These are phyloP conservation scores for Pseudopipra pipra DNA, from an alignment of 2,113 vertebrate genomes.

Conservation along the genomic window DNA sequence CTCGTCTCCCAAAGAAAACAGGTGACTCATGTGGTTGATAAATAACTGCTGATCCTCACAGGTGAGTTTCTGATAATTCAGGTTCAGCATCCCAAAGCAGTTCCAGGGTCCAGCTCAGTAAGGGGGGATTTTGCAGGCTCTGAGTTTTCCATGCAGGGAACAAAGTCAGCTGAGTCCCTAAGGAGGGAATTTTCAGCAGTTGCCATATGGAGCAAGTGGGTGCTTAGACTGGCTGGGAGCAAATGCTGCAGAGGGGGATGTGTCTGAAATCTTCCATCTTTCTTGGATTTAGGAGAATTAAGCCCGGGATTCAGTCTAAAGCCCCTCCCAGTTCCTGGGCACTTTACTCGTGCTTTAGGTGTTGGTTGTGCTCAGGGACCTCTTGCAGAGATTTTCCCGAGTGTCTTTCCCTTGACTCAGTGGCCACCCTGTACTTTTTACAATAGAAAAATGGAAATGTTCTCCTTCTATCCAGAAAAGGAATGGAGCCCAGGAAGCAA, in stretches of 20 bases:
- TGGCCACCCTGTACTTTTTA: background rate
- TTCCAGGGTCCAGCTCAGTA: background rate
- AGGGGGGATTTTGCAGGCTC: background rate
- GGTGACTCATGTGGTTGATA: background rate
- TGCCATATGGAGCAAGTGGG: background rate
- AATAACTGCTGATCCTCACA: background rate
- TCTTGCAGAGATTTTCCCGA: background rate
- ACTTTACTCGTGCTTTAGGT: background rate
- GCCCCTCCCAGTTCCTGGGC: background rate
- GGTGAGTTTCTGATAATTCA: background rate
- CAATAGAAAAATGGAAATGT: background rate
- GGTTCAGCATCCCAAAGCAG: background rate
- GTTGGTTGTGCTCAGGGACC: background rate
- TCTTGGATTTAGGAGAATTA: accelerated
- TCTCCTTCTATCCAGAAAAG: background rate
- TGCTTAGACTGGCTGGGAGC: background rate
- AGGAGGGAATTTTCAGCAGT: background rate
- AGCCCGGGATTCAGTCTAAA: background rate
- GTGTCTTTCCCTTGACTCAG: background rate
- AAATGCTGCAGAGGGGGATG: background rate
- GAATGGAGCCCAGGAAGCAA: background rate
- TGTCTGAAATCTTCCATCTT: background rate
- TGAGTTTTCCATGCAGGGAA: background rate
- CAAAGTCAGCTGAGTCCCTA: background rate
- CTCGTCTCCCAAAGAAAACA: background rate